These are phyloP conservation scores for Porites lutea DNA, from an alignment of 64 coral and sea anemone species.

Conservation along the genomic window DNA sequence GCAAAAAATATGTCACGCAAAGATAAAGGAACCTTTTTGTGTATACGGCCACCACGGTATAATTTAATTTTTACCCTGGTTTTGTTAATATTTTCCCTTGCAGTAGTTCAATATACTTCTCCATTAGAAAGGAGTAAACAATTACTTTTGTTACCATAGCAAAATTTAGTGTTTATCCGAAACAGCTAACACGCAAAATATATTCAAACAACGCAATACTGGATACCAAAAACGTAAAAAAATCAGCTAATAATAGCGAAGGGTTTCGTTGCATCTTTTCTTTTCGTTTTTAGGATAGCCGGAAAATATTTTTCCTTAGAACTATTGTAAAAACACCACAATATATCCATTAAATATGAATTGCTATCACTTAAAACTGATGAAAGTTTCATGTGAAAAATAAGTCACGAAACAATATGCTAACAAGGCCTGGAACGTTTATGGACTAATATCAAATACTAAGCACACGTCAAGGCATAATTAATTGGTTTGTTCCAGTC, in stretches of 20 bases:
- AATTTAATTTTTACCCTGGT: too few species aligned
- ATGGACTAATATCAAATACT: slow-evolving; percentile 17
- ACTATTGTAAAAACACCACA: too few species aligned
- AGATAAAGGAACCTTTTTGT: too few species aligned
- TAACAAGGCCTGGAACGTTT: neutral
- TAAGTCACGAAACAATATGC: neutral
- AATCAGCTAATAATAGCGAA: neutral
- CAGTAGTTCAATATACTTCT: neutral
- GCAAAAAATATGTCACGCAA: too few species aligned
- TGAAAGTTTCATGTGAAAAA: neutral
- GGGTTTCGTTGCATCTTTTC: too few species aligned
- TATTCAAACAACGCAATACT: neutral
- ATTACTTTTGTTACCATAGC: neutral
- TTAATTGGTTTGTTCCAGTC: neutral
- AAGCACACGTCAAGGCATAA: neutral
- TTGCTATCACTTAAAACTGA: neutral
- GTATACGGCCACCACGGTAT: too few species aligned
- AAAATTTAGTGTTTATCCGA: neutral
- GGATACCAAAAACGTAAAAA: neutral
- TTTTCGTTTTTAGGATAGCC: too few species aligned
- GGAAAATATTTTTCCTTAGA: too few species aligned
- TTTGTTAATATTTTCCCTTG: too few species aligned
- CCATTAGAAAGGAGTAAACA: neutral
- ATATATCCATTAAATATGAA: neutral
- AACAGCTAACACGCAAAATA: neutral